Base-by-base conservation (phyloP, 2,888 invertebrate species). In the Vanessa cardui region DNA sequence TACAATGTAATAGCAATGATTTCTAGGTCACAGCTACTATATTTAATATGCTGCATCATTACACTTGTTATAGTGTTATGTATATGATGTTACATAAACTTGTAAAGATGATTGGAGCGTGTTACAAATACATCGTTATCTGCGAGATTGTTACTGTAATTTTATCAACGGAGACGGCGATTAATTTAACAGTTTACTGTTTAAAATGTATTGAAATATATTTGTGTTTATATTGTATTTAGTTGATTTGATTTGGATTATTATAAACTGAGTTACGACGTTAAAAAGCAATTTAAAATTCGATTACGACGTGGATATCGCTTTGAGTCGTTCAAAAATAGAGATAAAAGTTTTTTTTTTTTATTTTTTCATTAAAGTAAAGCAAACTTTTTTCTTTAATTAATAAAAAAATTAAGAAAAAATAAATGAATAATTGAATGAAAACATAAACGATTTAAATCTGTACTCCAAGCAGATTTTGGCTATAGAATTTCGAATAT, bases 21-120 rank as follows among this genome's bases (percentile, higher is more conserved):
- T 21, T 26, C 7, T 54, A 54, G 52, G 52, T 54, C 52, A 31
- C 16, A 54, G 26, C 26, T 54, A 54, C 52, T 21, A 39, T 39
- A 12, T 54, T 16, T 54, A 54, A 54, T 16, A 12, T 16, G 26
- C 16, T 15, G n/a, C n/a, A 54, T 54, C 52, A 54, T 54, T 54
- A 31, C 52, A 52, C 52, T 16, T 31, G 52, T 54, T 54, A 54
- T 31, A 21, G 7, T 2, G 21, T 52, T 52, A 54, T 52, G 52
- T 54, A 54, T 16, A 26, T 1, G 15, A 21, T 2, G 26, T 54
- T 54, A 54, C 52, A 16, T 54, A 31, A 54, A 6, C 50, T 9
- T 12, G 26, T 31, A n/a, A 26, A 54, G 52, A 54, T 31, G 15
- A 54, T 31, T 31, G 52, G 31, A 26, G 16, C 31, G 8, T 15